phyloP scores from a whole-genome alignment of 2,797 vertebrate genomes.

The Eulemur coronatus region DNA sequence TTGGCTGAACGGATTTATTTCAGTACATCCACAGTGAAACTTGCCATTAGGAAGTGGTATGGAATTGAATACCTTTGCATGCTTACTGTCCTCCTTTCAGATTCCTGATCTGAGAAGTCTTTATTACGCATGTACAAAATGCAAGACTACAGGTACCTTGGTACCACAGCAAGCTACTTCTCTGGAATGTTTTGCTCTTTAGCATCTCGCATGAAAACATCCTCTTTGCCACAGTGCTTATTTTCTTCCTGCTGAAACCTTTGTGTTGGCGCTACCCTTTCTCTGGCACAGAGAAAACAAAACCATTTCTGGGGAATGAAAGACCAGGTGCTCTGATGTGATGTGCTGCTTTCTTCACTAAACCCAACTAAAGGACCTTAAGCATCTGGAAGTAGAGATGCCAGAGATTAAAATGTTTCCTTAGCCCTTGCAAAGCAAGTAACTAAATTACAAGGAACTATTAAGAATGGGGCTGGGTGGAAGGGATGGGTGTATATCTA shows the following conservation, averaged over 20 bases:
- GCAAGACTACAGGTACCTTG: not conserved
- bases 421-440: not conserved
- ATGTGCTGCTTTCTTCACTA: not conserved
- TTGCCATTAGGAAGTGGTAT: not conserved
- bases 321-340: not conserved
- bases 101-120: not conserved
- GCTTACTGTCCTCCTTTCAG: not conserved
- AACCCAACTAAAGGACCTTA: not conserved
- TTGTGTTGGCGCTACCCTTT: not conserved
- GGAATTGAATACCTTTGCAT: not conserved
- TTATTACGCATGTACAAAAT: rapidly evolving
- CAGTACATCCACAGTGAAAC: rapidly evolving
- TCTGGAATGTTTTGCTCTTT: no score
- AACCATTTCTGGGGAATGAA: rapidly evolving
- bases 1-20: not conserved
- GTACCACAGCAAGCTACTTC: rapidly evolving
- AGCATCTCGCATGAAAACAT: not conserved
- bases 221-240: not conserved
- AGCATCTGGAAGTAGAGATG: not conserved
- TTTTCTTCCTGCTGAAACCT: not conserved
- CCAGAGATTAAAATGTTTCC: not conserved
- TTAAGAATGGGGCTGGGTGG: not conserved
- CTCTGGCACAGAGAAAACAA: not conserved
- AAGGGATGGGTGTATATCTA: no score
- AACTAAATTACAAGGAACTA: not conserved